Conservation (phyloP, 2,797 vertebrate genomes). For the Xenopus petersii region DNA sequence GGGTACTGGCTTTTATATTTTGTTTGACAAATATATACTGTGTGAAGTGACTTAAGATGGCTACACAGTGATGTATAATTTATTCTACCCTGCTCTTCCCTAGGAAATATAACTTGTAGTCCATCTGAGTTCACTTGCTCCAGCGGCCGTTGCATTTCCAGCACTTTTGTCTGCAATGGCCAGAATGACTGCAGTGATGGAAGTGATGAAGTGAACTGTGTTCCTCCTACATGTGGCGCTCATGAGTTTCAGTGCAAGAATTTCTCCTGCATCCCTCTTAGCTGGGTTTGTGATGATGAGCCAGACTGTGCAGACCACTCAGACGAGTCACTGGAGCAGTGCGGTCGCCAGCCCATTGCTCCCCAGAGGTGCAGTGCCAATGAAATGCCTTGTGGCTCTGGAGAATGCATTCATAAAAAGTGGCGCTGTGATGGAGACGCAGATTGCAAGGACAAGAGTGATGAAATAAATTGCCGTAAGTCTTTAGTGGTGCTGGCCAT, state of each 20-base stretch:
- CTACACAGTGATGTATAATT: too few species aligned
- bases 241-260: conserved; percentile 90
- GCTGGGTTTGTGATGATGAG: conserved; percentile 94
- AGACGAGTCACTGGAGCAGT: conserved; percentile 83
- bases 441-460: conserved; percentile 94
- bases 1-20: too few species aligned
- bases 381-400: conserved; percentile 85
- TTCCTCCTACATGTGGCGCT: conserved; percentile 80
- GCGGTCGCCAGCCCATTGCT: conserved; percentile 80
- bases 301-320: conserved; percentile 92
- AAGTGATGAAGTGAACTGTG: conserved; percentile 84
- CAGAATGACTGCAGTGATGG: conserved; percentile 92
- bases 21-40: too few species aligned
- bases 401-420: conserved; percentile 92
- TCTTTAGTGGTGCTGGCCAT: too few species aligned
- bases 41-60: too few species aligned
- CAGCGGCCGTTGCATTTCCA: conserved; percentile 87
- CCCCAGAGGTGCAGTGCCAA: conserved; percentile 77
- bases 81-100: too few species aligned
- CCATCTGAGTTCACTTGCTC: conserved; percentile 89
- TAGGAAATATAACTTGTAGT: conserved; percentile 90
- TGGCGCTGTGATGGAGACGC: conserved; percentile 94
- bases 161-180: conserved; percentile 89
- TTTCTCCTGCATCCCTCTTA: conserved; percentile 83
- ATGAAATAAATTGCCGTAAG: conserved; percentile 94